These are phyloP conservation scores for Misgurnus mizolepis DNA, from an alignment of 2,113 vertebrate genomes.

Conservation along the genomic window DNA sequence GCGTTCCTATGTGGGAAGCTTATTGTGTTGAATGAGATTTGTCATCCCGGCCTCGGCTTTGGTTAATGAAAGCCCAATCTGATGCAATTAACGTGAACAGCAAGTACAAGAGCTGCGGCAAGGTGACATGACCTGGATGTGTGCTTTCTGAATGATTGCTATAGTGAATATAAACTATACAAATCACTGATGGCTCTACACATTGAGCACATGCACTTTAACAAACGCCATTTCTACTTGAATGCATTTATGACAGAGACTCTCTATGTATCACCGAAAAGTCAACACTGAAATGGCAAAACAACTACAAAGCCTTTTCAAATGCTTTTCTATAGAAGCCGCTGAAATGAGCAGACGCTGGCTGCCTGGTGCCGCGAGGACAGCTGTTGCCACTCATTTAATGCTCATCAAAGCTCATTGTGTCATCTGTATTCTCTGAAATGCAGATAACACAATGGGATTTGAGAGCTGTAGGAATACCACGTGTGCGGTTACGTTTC, in stretches of 20 bases:
- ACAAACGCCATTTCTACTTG: not conserved
- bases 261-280: conserved; percentile 1
- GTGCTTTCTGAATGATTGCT: conserved; percentile 2
- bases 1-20: conserved; percentile 27
- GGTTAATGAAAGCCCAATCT: conserved; percentile 44
- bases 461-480: conserved; percentile 13
- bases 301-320: conserved; percentile 6
- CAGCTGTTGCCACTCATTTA: conserved; percentile 35
- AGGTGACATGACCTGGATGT: conserved; percentile 17
- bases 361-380: not conserved
- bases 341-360: conserved; percentile 14
- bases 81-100: conserved; percentile 32
- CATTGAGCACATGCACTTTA: conserved; percentile 2
- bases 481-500: not conserved
- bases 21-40: conserved; percentile 34
- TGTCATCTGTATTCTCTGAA: conserved; percentile 22
- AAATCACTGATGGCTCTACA: not conserved
- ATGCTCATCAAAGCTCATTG: conserved; percentile 34
- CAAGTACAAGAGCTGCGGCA: conserved; percentile 1
- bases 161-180: conserved; percentile 10
- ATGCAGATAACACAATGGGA: conserved; percentile 32
- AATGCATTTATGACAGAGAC: not conserved
- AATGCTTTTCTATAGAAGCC: not conserved
- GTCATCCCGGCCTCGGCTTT: conserved; percentile 13
- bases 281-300: conserved; percentile 29